Evolutionary conservation across 2,888 invertebrate genomes (phyloP), one percentile per base, ranked within the genome.

Genomic region (Rhagium mordax): DNA sequence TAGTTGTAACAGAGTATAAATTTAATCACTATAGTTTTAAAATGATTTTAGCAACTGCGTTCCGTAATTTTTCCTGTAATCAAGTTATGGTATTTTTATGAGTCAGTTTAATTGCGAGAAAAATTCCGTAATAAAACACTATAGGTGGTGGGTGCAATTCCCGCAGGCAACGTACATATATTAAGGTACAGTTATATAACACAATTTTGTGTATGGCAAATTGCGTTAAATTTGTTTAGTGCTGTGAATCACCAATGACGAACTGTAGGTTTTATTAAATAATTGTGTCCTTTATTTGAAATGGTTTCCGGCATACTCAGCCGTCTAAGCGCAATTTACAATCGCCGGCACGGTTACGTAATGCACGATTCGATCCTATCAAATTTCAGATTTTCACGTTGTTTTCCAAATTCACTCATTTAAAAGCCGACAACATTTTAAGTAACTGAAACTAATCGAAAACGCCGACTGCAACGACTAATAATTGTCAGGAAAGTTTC

Each of bases 281-380:
- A 65, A 65, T 65, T 29, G 51, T 16, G 48, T 47, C 20, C 5
- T 3, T 33, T 33, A 33, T 47, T 29, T 18, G 48, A 29, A 51
- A 20, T n/a, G 33, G 41, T 33, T 70, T 61, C 60, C 61, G 16
- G 51, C 13, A 16, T 41, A 29, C n/a, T 16, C 13, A 47, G 24
- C 8, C 13, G 27, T n/a, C 68, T 41, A n/a, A 67, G 75, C 71
- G 75, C 74, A 77, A 62, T 78, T 77, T 74, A 74, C 78, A n/a
- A 27, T 20, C 61, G 51, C 61, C 77, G 71, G 47, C 49, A 15
- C 59, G 49, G 74, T 79, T 79, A 79, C 76, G 76, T 79, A 79
- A 79, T 73, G 68, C 47, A 71, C 67, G 51, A 29, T 79, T 79
- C 79, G 79, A 79, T 79, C 76, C 78, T 74, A 53, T 33, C 66